phyloP scores from a whole-genome alignment of 2,888 invertebrate species.

The Noctua fimbriata region DNA sequence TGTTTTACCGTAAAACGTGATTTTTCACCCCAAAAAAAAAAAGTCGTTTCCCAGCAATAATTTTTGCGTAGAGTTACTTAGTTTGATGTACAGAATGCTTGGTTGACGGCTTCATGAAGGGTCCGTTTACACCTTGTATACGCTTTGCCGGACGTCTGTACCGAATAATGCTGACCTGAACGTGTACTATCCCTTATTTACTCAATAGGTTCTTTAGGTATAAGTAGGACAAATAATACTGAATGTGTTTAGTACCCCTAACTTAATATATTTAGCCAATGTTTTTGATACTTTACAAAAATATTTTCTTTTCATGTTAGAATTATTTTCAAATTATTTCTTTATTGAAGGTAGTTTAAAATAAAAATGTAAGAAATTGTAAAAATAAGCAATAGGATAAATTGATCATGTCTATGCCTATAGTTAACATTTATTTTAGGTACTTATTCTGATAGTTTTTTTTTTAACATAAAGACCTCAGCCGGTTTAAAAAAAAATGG shows the following conservation, averaged over 20 bases:
- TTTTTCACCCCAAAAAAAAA: no score
- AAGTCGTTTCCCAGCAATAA: no score
- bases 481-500: neutral
- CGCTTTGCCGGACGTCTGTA: no score
- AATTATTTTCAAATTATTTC: constrained; percentile 19
- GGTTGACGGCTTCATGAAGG: no score
- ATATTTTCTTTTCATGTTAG: neutral
- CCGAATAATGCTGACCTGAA: no score
- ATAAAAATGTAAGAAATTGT: neutral
- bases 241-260: neutral
- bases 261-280: neutral
- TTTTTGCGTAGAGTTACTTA: no score
- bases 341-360: neutral
- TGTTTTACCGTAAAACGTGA: no score
- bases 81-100: no score
- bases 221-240: no score
- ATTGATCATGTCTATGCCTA: neutral
- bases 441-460: neutral
- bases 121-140: neutral
- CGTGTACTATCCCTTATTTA: no score
- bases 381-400: neutral
- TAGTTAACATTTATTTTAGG: neutral
- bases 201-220: no score
- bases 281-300: neutral
- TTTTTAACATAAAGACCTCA: neutral